phyloP scores from a whole-genome alignment of 2,888 invertebrate species.

The Drosophila koepferae region DNA sequence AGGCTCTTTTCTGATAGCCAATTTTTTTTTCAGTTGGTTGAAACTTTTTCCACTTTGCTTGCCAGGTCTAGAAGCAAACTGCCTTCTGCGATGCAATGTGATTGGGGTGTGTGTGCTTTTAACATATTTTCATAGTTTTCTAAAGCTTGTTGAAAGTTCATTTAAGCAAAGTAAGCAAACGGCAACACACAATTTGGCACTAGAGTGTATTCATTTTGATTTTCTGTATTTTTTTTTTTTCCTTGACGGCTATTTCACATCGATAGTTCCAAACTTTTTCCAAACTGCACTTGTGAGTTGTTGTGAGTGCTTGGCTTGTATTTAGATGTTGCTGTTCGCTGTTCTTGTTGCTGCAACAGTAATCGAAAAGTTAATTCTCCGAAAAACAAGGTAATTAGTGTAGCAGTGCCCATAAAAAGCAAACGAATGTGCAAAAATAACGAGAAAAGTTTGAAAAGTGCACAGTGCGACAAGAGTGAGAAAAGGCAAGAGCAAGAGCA shows the following conservation, averaged over 20 bases:
- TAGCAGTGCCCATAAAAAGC: slow-evolving; percentile 76
- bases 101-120: slow-evolving; percentile 34
- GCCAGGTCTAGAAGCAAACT: slow-evolving; percentile 1
- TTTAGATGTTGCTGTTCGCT: slow-evolving; percentile 16
- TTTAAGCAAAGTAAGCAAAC: slow-evolving; percentile 37
- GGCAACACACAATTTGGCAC: slow-evolving; percentile 59
- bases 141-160: slow-evolving; percentile 50
- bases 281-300: slow-evolving; percentile 69
- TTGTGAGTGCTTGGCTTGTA: slow-evolving; percentile 24
- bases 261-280: slow-evolving; percentile 52
- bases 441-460: slow-evolving; percentile 77
- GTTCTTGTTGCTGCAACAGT: slow-evolving; percentile 64
- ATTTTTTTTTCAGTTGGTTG: slow-evolving; percentile 25
- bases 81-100: slow-evolving; percentile 24
- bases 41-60: slow-evolving; percentile 29
- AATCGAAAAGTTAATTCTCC: slow-evolving; percentile 82
- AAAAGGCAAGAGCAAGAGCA: slow-evolving; percentile 20
- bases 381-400: slow-evolving; percentile 83
- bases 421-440: slow-evolving; percentile 81
- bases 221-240: slow-evolving; percentile 4
- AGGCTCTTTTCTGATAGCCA: slow-evolving; percentile 7
- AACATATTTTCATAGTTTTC: slow-evolving; percentile 67
- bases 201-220: slow-evolving; percentile 17
- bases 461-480: slow-evolving; percentile 17
- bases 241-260: slow-evolving; percentile 34